A percentile compares a stretch with the other conserved stretches of the same genome.
These are phyloP conservation scores for Hydropsyche betteni DNA, from an alignment of 2,888 invertebrate genomes.

Conservation along the genomic window DNA sequence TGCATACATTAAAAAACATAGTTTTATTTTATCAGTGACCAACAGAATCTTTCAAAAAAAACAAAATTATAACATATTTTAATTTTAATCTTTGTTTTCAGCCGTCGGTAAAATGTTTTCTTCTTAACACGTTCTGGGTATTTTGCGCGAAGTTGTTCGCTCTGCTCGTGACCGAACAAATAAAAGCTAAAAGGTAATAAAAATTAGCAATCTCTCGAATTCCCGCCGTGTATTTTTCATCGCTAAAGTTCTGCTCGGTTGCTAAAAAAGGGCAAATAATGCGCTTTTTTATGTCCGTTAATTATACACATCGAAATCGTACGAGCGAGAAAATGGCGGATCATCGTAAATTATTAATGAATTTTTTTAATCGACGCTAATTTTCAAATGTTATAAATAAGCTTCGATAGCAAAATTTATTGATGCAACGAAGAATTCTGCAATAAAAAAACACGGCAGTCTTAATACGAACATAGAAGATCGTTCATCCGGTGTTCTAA, in stretches of 20 bases:
- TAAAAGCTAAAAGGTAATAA: conserved; percentile 39
- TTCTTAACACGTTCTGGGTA: not conserved
- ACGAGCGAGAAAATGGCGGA: too few species aligned
- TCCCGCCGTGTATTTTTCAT: conserved; percentile 32
- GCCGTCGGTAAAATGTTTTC: not conserved
- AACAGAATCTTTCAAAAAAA: not conserved
- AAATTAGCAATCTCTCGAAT: conserved; percentile 43
- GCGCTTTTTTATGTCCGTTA: conserved; percentile 36
- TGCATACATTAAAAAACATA: not conserved
- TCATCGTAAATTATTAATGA: too few species aligned
- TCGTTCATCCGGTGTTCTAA: too few species aligned
- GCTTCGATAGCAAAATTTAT: too few species aligned
- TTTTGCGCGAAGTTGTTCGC: not conserved
- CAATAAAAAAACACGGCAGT: too few species aligned
- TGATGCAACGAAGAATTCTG: too few species aligned
- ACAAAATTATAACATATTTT: too few species aligned
- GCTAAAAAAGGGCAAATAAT: conserved; percentile 34
- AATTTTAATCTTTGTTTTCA: too few species aligned
- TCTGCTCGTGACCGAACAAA: conserved; percentile 31
- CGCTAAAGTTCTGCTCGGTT: conserved; percentile 35
- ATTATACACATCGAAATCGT: not conserved
- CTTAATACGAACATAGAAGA: too few species aligned
- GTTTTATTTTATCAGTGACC: not conserved
- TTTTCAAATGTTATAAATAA: too few species aligned
- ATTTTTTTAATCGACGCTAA: too few species aligned